Evolutionary conservation across 2,888 invertebrate genomes (phyloP).

Genomic region (Ichneumon xanthorius): DNA sequence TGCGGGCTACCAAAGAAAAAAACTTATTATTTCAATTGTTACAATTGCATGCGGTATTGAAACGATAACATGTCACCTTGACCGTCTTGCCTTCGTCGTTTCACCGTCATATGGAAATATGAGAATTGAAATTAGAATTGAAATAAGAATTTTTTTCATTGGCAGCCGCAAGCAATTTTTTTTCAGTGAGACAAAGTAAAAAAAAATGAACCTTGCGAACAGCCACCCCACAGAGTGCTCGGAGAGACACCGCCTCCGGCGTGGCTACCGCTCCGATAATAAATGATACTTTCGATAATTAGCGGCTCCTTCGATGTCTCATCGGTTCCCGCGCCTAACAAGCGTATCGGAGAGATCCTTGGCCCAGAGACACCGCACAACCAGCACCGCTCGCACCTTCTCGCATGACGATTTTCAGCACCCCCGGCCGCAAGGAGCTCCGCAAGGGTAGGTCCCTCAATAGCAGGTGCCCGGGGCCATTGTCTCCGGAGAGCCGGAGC

Average conservation of each 20-base stretch:
- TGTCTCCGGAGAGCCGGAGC: conserved; percentile 77
- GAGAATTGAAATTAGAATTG: no score
- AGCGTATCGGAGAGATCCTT: conserved; percentile 59
- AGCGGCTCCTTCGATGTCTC: conserved; percentile 76
- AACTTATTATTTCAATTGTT: no score
- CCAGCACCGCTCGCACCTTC: conserved; percentile 23
- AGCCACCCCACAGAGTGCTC: conserved; percentile 10
- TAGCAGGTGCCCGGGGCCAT: conserved; percentile 74
- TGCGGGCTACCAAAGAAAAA: no score
- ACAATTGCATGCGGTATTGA: no score
- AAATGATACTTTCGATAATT: conserved; percentile 83
- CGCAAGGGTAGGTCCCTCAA: conserved; percentile 51
- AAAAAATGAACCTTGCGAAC: no score
- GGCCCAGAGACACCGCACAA: conserved; percentile 35
- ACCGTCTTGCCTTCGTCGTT: no score
- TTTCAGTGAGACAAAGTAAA: no score
- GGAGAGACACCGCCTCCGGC: conserved; percentile 43
- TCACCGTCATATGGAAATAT: no score
- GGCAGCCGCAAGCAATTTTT: no score
- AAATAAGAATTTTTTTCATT: no score
- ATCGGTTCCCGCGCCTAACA: conserved; percentile 62
- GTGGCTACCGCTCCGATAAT: conserved; percentile 72
- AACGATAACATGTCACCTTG: no score
- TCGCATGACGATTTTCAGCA: conserved; percentile 32
- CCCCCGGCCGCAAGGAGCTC: conserved; percentile 17